A percentile compares a stretch with the other conserved stretches of the same genome.
Conservation (phyloP, 2,888 invertebrate species). For the Drosophila demipolita region DNA sequence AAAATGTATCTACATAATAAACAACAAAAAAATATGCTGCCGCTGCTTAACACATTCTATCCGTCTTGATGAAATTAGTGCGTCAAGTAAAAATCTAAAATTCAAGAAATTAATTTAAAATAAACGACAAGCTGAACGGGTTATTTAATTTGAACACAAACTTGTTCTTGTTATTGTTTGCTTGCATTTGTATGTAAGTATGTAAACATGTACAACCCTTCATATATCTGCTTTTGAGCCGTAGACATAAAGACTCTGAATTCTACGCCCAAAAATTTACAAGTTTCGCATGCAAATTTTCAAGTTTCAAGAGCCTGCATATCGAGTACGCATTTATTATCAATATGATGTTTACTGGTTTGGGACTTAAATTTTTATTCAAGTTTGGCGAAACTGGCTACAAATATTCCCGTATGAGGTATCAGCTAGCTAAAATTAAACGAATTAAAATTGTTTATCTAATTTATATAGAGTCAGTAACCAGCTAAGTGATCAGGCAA, state of each 20-base stretch:
- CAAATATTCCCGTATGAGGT: conserved; percentile 40
- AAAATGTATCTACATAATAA: conserved; percentile 41
- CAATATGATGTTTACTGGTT: conserved; percentile 14
- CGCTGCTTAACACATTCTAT: conserved; percentile 63
- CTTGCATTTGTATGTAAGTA: conserved; percentile 11
- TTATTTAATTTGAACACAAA: conserved; percentile 65
- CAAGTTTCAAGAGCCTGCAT: conserved; percentile 35
- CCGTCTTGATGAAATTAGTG: conserved; percentile 56
- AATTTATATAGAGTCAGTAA: neutral
- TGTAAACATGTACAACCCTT: conserved; percentile 5
- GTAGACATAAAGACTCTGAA: conserved; percentile 50
- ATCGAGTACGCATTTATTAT: conserved; percentile 42
- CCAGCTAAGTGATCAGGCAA: conserved; percentile 3
- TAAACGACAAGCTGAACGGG: conserved; percentile 56
- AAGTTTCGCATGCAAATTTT: conserved; percentile 69
- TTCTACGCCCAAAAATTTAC: conserved; percentile 57
- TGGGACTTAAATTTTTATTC: conserved; percentile 28
- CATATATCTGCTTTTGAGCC: conserved; percentile 18
- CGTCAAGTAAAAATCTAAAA: conserved; percentile 49
- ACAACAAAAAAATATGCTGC: conserved; percentile 17
- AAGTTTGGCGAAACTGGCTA: conserved; percentile 41
- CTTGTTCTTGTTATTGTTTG: conserved; percentile 56
- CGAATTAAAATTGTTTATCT: conserved; percentile 8
- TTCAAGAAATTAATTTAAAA: conserved; percentile 64
- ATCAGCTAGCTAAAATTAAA: conserved; percentile 5